These are phyloP conservation scores for Chirona hameri DNA, from an alignment of 2,888 invertebrate genomes.

Conservation along the genomic window DNA sequence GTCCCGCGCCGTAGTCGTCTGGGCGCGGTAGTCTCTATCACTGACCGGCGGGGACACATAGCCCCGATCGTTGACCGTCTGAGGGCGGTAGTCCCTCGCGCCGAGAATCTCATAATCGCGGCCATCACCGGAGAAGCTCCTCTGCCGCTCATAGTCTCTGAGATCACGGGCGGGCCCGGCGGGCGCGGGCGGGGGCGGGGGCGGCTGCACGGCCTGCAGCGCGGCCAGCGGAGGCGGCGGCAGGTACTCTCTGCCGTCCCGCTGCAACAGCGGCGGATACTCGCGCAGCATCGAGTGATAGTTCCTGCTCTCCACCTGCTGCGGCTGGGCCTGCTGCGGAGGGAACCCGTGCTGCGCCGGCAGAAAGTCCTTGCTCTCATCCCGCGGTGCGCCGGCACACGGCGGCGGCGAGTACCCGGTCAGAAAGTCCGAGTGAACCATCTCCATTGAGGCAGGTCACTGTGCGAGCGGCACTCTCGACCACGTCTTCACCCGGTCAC, in stretches of 20 bases:
- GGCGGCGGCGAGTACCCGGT: constrained; percentile 1
- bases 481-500: not conserved
- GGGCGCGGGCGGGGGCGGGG: not conserved
- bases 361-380: not conserved
- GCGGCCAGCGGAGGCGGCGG: not conserved
- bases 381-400: not conserved
- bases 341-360: not conserved
- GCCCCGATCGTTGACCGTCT: not conserved
- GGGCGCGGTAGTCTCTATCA: not conserved
- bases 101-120: not conserved
- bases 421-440: constrained; percentile 9
- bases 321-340: not conserved
- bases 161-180: not conserved
- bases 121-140: not conserved
- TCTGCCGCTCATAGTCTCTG: not conserved
- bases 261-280: not conserved
- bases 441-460: constrained; percentile 3
- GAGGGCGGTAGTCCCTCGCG: not conserved
- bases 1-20: not conserved
- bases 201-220: not conserved
- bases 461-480: not conserved
- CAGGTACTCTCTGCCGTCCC: not conserved
- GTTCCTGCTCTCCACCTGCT: not conserved
- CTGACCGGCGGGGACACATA: not conserved
- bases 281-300: not conserved